A percentile compares a stretch with the other conserved stretches of the same genome.
These are phyloP conservation scores for Periophthalmus magnuspinnatus DNA, from an alignment of 2,797 vertebrate genomes.

Conservation along the genomic window DNA sequence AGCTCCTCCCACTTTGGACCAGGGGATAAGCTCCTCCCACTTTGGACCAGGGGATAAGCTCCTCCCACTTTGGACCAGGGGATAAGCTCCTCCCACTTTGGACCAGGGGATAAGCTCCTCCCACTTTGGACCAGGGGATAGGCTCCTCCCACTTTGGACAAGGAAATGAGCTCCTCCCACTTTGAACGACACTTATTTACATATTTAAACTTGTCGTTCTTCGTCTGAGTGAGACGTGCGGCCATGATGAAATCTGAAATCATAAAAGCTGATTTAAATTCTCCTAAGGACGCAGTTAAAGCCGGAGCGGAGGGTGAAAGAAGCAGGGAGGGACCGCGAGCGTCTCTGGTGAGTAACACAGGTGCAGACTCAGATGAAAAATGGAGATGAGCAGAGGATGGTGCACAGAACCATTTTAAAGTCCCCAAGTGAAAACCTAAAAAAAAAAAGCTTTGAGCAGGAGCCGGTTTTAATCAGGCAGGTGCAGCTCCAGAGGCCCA, in stretches of 20 bases:
- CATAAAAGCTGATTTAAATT: constrained; percentile 36
- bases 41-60: too few species aligned
- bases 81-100: too few species aligned
- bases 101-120: too few species aligned
- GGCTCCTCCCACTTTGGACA: constrained; percentile 57
- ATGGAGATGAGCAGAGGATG: constrained; percentile 61
- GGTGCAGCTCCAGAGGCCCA: constrained; percentile 45
- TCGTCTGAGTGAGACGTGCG: constrained; percentile 22
- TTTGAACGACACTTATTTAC: constrained; percentile 47
- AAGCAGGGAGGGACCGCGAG: constrained; percentile 28
- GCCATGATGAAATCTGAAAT: constrained; percentile 23
- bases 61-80: too few species aligned
- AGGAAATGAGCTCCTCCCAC: too few species aligned
- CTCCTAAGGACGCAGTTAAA: constrained; percentile 39
- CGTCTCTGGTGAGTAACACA: constrained; percentile 59
- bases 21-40: too few species aligned
- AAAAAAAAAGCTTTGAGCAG: constrained; percentile 38
- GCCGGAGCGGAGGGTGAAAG: constrained; percentile 40
- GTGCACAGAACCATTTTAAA: constrained; percentile 56
- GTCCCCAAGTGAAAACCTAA: constrained; percentile 55
- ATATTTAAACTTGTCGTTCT: constrained; percentile 33
- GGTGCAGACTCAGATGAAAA: constrained; percentile 65
- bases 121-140: too few species aligned
- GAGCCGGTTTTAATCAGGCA: constrained; percentile 53
- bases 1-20: neutral